Conservation (phyloP, 1,140 invertebrate species). For the Papilio polytes region DNA sequence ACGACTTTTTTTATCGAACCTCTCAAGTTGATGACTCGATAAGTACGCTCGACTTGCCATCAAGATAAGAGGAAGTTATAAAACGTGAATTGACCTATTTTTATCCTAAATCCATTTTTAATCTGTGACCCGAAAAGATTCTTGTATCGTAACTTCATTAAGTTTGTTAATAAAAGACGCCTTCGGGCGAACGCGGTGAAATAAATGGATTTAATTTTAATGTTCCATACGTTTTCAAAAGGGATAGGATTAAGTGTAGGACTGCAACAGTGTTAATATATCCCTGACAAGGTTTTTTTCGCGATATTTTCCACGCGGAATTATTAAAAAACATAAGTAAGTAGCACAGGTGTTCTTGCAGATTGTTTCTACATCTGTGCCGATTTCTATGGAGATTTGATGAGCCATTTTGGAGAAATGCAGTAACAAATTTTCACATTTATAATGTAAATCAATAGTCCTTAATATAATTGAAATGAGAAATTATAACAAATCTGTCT, state of each 20-base stretch:
- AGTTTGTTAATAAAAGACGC: not conserved
- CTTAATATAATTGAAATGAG: too few relatives aligned
- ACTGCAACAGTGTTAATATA: too few relatives aligned
- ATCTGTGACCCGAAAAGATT: constrained; percentile 13
- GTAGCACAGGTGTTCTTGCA: too few relatives aligned
- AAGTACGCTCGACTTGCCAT: constrained; percentile 36
- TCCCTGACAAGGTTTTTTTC: too few relatives aligned
- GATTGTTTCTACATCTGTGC: too few relatives aligned
- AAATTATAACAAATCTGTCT: too few relatives aligned
- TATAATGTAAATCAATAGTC: too few relatives aligned
- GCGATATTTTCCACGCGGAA: too few relatives aligned
- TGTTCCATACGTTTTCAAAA: not conserved
- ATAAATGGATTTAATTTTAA: not conserved
- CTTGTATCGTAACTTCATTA: constrained; percentile 33
- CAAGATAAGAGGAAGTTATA: constrained; percentile 39
- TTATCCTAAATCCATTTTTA: constrained; percentile 39
- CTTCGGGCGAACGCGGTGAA: not conserved
- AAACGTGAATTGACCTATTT: constrained; percentile 39
- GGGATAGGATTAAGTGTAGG: not conserved
- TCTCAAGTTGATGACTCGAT: constrained; percentile 37
- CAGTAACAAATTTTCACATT: too few relatives aligned
- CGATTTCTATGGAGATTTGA: too few relatives aligned
- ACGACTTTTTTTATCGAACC: constrained; percentile 30
- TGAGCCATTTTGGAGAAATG: too few relatives aligned
- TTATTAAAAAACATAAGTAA: too few relatives aligned